phyloP scores from a whole-genome alignment of 1,140 invertebrate species.

The Neodiprion virginianus region DNA sequence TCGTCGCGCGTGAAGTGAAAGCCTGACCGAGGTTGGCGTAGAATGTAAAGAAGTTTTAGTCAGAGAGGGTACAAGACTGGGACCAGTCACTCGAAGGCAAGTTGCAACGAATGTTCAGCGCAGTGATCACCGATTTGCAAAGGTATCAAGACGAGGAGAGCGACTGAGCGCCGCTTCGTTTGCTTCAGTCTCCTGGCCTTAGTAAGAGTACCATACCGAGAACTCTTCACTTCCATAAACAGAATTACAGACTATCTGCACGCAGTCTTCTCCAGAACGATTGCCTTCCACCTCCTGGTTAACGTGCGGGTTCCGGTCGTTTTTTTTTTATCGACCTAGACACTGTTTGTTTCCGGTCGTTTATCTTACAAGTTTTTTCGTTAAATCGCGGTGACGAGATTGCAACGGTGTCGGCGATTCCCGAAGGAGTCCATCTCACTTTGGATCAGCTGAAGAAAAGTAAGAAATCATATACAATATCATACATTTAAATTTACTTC shows the following conservation, averaged over 20 bases:
- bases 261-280: conserved; percentile 4
- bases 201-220: conserved; percentile 4
- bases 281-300: not conserved
- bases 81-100: conserved; percentile 56
- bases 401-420: not conserved
- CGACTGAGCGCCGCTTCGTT: not conserved
- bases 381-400: not conserved
- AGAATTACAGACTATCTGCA: not conserved
- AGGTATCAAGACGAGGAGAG: not conserved
- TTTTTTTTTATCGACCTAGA: not conserved
- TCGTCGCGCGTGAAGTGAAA: conserved; percentile 52
- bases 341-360: not conserved
- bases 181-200: conserved; percentile 17
- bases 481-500: too few relatives aligned
- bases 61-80: conserved; percentile 47
- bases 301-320: not conserved
- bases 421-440: not conserved
- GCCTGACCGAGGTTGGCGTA: conserved; percentile 51
- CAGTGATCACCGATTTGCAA: conserved; percentile 28
- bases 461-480: not conserved
- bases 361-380: too few relatives aligned
- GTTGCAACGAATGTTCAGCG: conserved; percentile 54
- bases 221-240: conserved; percentile 1
- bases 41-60: conserved; percentile 54
- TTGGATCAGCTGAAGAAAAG: not conserved